Conservation (phyloP, 2,888 invertebrate genomes). For the Drosophila hamatofila region DNA sequence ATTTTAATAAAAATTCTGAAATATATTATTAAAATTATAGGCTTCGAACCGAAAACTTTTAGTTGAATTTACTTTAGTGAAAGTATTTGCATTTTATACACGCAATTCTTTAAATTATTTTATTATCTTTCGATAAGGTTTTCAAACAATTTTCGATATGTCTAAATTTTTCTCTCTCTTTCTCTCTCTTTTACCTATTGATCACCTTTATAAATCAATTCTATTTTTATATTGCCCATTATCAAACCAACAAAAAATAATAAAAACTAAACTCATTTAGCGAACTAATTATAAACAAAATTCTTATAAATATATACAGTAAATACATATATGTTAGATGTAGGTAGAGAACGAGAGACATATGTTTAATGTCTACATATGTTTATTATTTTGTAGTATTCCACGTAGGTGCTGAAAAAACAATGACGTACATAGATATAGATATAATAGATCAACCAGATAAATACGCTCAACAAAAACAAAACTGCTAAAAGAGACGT, state of each 20-base stretch:
- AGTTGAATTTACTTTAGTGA: too few species aligned
- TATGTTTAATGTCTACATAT: conserved; percentile 46
- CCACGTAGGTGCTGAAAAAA: conserved; percentile 50
- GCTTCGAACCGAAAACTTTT: too few species aligned
- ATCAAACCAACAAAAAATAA: conserved; percentile 22
- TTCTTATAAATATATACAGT: conserved; percentile 6
- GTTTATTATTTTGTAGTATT: conserved; percentile 64
- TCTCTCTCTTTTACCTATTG: conserved; percentile 2
- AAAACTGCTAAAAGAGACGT: conserved; percentile 16
- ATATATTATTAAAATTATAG: too few species aligned
- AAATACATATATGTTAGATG: neutral
- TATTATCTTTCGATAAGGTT: neutral
- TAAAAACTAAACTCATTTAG: conserved; percentile 29
- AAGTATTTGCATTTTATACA: neutral
- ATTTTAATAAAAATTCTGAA: too few species aligned
- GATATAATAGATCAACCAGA: conserved; percentile 29
- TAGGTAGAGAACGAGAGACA: conserved; percentile 24
- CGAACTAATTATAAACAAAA: conserved; percentile 69
- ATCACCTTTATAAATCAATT: conserved; percentile 46
- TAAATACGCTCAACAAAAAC: conserved; percentile 38
- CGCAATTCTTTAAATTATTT: neutral
- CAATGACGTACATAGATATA: conserved; percentile 61
- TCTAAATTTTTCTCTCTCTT: neutral
- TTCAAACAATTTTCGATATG: neutral
- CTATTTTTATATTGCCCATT: conserved; percentile 61